Base-by-base conservation (phyloP, 2,113 vertebrate species). In the Heterocephalus glaber region DNA sequence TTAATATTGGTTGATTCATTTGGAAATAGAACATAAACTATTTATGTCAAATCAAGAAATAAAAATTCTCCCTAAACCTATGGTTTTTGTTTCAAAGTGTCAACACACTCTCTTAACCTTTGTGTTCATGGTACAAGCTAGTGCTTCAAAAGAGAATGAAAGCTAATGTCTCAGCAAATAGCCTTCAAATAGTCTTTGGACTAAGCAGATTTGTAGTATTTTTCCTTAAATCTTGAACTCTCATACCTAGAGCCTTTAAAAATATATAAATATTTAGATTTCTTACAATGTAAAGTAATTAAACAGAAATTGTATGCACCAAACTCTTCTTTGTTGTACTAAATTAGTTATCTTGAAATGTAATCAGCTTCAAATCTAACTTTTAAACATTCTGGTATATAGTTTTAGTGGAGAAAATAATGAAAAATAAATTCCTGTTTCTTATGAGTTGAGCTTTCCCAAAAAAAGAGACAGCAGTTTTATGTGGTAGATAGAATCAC, bases 121-220 rank as follows among this genome's bases (percentile, higher is more conserved):
- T 60, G 70, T 79, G 49, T 84, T 28, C 13, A 38, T 35, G 12
- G 44, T 14, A 56, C 4, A 86, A 88, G n/a, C 17, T 24, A 33
- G 49, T 2, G 35, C 28, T 96, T 90, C 49, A 66, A 52, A 94
- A 76, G 49, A 49, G n/a, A 38, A 20, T 47, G 41, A 76, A 28
- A 28, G 72, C 41, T 47, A 47, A 76, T 72, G 20, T 76, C 41
- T 76, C 41, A 47, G 72, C 72, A 76, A 41, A 76, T 28, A 47
- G 12, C 41, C 26, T 76, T 47, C 72, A 74, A 22, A 5, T 74
- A 74, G 26, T 76, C 26, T 74, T 44, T 30, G 26, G 8, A 16
- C 56, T 87, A 92, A 86, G 16, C 28, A 26, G n/a, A 93, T 70
- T 90, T 85, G 52, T 94, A 80, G 85, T 85, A 52, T 65, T 85